Evolutionary conservation across 2,113 vertebrate species (phyloP), one percentile per base, ranked within the genome.

Genomic region (Charina bottae): DNA sequence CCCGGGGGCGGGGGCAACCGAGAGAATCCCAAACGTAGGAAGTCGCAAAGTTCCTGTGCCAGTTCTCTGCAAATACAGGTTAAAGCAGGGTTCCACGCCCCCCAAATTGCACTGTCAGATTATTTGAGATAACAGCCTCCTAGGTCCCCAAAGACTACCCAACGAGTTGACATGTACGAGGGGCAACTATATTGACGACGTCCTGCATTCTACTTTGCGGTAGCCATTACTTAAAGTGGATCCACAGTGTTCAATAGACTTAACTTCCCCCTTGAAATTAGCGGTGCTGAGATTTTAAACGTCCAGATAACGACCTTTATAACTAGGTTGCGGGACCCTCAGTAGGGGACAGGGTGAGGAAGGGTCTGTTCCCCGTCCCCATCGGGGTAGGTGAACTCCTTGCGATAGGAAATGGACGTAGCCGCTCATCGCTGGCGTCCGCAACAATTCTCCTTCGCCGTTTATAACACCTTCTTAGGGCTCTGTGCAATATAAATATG

Each of bases 381-480:
- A 0, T 54, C 3, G 15, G 60, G 24, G 42, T 89, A 62, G 3
- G 54, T 15, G 21, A 8, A 49, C 8, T 89, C n/a, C n/a, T n/a
- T n/a, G n/a, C 21, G 19, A 19, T 72, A n/a, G n/a, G 24, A 37
- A 19, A 54, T 59, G 55, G 33, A 59, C 8, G 17, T 24, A 58
- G 3, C 9, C 13, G 26, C 2, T 46, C 7, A 37, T 42, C 37
- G 12, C 6, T 42, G 33, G 23, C 3, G 24, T 90, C 64, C 3
- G 7, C 55, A 13, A 7, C 3, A 12, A 21, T 37, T 54, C 6
- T 13, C 23, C n/a, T n/a, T 1, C 0, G 23, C 7, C 0, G 28
- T n/a, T 56, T 37, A 15, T 46, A 37, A 26, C 23, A 21, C 42
- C 26, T n/a, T 49, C 42, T 49, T 12, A 2, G 9, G 42, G 6